phyloP scores from a whole-genome alignment of 2,113 vertebrate genomes.

The Neolamprologus longior region DNA sequence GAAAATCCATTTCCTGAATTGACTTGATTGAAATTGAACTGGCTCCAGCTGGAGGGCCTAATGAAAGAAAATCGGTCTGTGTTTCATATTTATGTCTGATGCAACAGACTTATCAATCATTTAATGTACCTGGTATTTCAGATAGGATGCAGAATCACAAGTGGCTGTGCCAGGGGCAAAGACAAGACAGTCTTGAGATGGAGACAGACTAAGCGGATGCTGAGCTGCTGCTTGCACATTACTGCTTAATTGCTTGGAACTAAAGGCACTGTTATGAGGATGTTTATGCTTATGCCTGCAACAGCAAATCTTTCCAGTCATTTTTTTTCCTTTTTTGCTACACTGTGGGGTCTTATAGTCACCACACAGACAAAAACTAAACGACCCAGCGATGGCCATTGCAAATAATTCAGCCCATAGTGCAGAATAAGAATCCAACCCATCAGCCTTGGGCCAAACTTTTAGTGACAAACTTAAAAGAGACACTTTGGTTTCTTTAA shows the following conservation, averaged over 20 bases:
- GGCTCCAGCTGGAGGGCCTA: slow-evolving; percentile 52
- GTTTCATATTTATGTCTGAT: slow-evolving; percentile 38
- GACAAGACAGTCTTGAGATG: slow-evolving; percentile 28
- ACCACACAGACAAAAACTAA: slow-evolving; percentile 18
- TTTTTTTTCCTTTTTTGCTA: background rate
- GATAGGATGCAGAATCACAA: slow-evolving; percentile 16
- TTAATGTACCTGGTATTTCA: slow-evolving; percentile 40
- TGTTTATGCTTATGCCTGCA: slow-evolving; percentile 57
- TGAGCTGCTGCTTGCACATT: slow-evolving; percentile 43
- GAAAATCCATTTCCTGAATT: slow-evolving; percentile 58
- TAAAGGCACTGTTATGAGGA: slow-evolving; percentile 61
- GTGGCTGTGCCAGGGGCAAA: slow-evolving; percentile 37
- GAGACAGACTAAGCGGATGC: slow-evolving; percentile 31
- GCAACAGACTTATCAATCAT: slow-evolving; percentile 40
- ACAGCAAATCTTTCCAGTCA: slow-evolving; percentile 39
- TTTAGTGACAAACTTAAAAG: slow-evolving; percentile 23
- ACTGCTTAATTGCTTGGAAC: slow-evolving; percentile 65
- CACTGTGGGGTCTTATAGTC: slow-evolving; percentile 22
- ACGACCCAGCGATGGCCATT: background rate
- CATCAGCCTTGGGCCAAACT: slow-evolving; percentile 28
- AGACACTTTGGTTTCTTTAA: background rate
- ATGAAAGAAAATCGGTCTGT: slow-evolving; percentile 51
- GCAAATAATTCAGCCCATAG: slow-evolving; percentile 3
- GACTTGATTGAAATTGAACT: slow-evolving; percentile 55
- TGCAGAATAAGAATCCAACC: background rate